Evolutionary conservation across 2,797 vertebrate genomes (phyloP), one percentile per base, ranked within the genome.

Genomic region (Anas georgica): DNA sequence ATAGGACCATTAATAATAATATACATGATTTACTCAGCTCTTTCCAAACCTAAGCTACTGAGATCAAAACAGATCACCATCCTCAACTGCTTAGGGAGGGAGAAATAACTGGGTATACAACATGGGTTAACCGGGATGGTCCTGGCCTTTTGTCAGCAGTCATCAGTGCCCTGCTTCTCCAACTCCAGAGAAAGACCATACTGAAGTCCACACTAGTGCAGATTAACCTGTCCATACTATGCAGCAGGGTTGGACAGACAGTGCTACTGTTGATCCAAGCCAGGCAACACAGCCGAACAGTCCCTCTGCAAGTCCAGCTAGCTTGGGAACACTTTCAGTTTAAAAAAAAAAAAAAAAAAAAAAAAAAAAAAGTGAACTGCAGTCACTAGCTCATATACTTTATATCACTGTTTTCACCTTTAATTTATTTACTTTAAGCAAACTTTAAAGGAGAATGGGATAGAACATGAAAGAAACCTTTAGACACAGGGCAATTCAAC

Each of bases 201-300:
- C 13, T 68, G 43, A 72, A 88, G 48, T 21, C 59, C 8, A 17
- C 25, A 28, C 55, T 63, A 89, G 35, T 14, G 8, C 2, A 5
- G 64, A 50, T 59, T n/a, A 59, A 13, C 10, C 12, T 12, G n/a
- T 74, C 50, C 20, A 33, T 21, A 29, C 7, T 1, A 0, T 0
- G 0, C 56, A 90, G 29, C 35, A 43, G 17, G 63, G 37, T 52
- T 26, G 5, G 7, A 75, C 3, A 56, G 17, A 20, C 46, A 76
- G 28, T 0, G 0, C 7, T 50, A 7, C 6, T 22, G 26, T 26
- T 56, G 45, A 74, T 60, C 8, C 1, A 3, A 81, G 55, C 29
- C 59, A 56, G 45, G 55, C 22, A 81, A 64, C 37, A 50, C 48
- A 60, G 60, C 45, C 77, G 43, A 89, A 73, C 45, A 56, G 17